Percentiles rank a stretch among this genome's conserved stretches.
These are phyloP conservation scores for Pseudachorutes palmiensis DNA, from an alignment of 1,140 invertebrate species.

Conservation along the genomic window DNA sequence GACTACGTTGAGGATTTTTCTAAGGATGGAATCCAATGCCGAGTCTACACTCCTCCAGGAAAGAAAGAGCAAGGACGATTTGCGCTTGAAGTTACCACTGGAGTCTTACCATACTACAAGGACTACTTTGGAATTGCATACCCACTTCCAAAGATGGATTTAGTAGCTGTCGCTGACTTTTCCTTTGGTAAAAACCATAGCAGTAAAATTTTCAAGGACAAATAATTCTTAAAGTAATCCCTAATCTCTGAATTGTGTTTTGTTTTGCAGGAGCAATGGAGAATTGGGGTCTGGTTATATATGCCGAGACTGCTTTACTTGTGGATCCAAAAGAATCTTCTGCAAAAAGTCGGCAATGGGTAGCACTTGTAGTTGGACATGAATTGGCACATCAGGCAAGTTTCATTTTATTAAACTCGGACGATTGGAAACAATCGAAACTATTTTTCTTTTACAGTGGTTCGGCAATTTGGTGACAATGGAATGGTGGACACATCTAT, in stretches of 20 bases:
- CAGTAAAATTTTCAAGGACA: neutral
- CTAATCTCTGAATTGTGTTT: too few species aligned
- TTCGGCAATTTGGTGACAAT: constrained; percentile 86
- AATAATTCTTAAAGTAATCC: constrained; percentile 30
- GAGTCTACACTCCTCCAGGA: constrained; percentile 85
- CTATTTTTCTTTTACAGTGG: constrained; percentile 58
- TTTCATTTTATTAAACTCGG: too few species aligned
- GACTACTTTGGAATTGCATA: constrained; percentile 91
- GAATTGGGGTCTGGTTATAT: constrained; percentile 53
- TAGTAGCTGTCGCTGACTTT: constrained; percentile 90
- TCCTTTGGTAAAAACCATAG: constrained; percentile 65
- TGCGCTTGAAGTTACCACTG: constrained; percentile 75
- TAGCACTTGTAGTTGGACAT: constrained; percentile 77
- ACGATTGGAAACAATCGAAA: neutral
- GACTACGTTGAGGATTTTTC: constrained; percentile 80
- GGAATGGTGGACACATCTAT: constrained; percentile 65
- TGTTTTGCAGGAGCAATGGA: constrained; percentile 73
- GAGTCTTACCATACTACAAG: constrained; percentile 85
- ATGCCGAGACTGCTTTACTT: constrained; percentile 70
- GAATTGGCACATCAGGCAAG: constrained; percentile 63
- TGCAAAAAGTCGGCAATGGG: constrained; percentile 70
- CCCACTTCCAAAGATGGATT: constrained; percentile 90
- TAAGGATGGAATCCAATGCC: constrained; percentile 68
- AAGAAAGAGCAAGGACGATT: constrained; percentile 88
- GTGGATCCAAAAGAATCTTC: constrained; percentile 79